Evolutionary conservation across 2,888 invertebrate genomes (phyloP).

Genomic region (Yponomeuta sedellus): DNA sequence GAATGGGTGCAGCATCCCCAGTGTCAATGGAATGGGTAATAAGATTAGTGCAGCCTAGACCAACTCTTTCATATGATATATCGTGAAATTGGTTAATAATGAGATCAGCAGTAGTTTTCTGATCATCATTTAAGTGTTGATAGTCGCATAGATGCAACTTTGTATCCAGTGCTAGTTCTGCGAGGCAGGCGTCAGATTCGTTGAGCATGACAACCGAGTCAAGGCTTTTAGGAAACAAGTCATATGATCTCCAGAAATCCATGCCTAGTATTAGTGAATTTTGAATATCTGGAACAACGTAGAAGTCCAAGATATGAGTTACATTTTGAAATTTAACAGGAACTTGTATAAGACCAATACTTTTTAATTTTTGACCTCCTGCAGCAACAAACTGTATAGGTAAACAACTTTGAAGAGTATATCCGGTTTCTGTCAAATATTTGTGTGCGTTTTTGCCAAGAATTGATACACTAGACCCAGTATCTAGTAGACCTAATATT

Average conservation of each 20-base stretch:
- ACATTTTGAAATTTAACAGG: conserved; percentile 10
- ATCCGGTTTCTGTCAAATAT: conserved; percentile 4
- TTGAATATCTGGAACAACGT: conserved; percentile 14
- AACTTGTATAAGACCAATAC: conserved; percentile 21
- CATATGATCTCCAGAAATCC: conserved; percentile 12
- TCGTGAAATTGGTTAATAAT: conserved; percentile 21
- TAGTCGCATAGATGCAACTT: not conserved
- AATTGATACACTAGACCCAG: conserved; percentile 25
- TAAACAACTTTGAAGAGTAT: not conserved
- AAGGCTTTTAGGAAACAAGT: conserved; percentile 7
- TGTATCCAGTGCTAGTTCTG: not conserved
- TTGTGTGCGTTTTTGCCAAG: conserved; percentile 23
- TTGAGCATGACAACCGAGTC: not conserved
- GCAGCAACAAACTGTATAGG: conserved; percentile 19
- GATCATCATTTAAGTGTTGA: conserved; percentile 7
- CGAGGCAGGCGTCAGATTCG: not conserved
- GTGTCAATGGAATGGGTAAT: conserved; percentile 15
- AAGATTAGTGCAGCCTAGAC: conserved; percentile 22
- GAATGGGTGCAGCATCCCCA: conserved; percentile 14
- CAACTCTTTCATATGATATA: conserved; percentile 23
- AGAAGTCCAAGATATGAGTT: not conserved
- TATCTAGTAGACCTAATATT: conserved; percentile 23
- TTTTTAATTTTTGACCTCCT: conserved; percentile 19
- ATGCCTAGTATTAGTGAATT: conserved; percentile 13
- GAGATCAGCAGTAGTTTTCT: conserved; percentile 9